A percentile compares a stretch with the other conserved stretches of the same genome.
These are phyloP conservation scores for Conomelus anceps DNA, from an alignment of 2,888 invertebrate species.

Conservation along the genomic window DNA sequence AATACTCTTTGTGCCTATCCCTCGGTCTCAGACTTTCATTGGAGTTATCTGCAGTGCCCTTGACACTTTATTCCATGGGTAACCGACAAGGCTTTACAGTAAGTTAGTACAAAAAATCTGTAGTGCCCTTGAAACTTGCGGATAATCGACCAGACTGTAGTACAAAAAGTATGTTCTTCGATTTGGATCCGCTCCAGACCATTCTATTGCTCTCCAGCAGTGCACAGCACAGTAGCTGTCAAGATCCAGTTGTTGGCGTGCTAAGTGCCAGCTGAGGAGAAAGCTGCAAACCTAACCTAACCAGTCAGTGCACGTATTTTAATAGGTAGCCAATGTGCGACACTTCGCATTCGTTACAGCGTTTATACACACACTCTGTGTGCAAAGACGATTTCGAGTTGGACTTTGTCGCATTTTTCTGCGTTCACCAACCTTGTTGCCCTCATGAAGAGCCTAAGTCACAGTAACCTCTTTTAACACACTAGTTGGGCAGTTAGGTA, in stretches of 20 bases:
- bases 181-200: not conserved
- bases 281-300: not conserved
- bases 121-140: no score
- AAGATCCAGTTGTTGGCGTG: not conserved
- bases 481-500: not conserved
- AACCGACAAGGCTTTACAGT: no score
- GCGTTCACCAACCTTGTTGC: not conserved
- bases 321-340: not conserved
- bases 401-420: not conserved
- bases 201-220: not conserved
- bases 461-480: not conserved
- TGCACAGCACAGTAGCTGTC: not conserved
- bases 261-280: not conserved
- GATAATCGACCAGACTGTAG: no score
- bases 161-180: not conserved
- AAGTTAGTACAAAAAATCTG: no score
- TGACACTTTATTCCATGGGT: not conserved
- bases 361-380: not conserved
- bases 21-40: not conserved
- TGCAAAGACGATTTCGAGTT: not conserved
- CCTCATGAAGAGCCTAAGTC: not conserved
- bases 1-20: no score
- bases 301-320: not conserved
- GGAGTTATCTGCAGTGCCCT: not conserved
- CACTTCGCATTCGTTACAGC: not conserved